Evolutionary conservation across 2,888 invertebrate genomes (phyloP), one percentile per base, ranked within the genome.

Genomic region (Hypena proboscidalis): DNA sequence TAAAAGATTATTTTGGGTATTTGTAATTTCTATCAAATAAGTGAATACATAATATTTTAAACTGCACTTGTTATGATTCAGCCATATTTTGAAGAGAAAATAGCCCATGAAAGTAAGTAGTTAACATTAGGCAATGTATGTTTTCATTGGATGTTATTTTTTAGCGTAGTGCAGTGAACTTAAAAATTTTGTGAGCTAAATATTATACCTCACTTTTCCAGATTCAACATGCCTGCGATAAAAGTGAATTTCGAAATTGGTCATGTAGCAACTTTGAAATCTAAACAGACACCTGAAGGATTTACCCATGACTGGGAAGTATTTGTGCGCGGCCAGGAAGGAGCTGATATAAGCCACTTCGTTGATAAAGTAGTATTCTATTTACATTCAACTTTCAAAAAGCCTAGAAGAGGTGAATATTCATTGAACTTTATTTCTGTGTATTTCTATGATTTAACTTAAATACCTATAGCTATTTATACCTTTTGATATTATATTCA

Each of bases 301-400:
- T 98, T 97, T 80, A 99, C 98, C 63, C 99, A 99, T 90, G 98
- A 99, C 83, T 99, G 99, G 99, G 97, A 97, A 83, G 95, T 99
- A 37, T 98, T 96, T 90, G 97, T 99, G 11, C 93, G 96, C 73
- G 98, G 98, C 38, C 94, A 94, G 59, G 97, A 98, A 75, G 95
- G 95, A 64, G 94, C 95, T 58, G 96, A 96, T 75, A 97, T 99
- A 67, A 95, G 96, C 72, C 94, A 96, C 78, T 99, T 97, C 92
- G 95, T 98, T 41, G 98, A 98, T 49, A 98, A 97, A 93, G 95
- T 96, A 54, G 96, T 98, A 14, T 98, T 98, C 78, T 92, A 95
- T 74, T 92, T 99, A 37, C 98, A 99, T 74, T 95, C 96, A 54
- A 97, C 98, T 32, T 99, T 99, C 90, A 95, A 95, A 6, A 97